A percentile compares a stretch with the other conserved stretches of the same genome.
Evolutionary conservation across 2,888 invertebrate species (phyloP).

Genomic region (Drosophila incognita): DNA sequence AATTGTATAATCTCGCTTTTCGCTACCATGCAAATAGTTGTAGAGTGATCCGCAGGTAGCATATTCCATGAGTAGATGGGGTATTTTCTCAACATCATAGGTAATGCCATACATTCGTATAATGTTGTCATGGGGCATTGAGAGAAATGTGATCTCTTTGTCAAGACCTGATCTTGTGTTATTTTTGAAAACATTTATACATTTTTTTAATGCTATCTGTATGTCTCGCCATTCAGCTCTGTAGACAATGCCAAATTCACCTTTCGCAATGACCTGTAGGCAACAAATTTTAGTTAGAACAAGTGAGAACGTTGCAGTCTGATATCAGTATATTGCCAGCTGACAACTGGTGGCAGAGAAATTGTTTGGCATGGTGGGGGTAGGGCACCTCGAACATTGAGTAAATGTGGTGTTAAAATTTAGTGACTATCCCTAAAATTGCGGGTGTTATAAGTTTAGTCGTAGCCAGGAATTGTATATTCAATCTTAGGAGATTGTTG

Average conservation of each 20-base stretch:
- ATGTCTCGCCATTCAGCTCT: conserved; percentile 1
- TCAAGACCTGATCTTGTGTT: not conserved
- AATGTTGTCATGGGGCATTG: not conserved
- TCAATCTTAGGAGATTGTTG: too few species aligned
- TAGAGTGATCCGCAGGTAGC: conserved; percentile 9
- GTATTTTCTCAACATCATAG: not conserved
- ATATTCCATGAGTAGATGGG: conserved; percentile 9
- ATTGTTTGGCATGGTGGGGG: not conserved
- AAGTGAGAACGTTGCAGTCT: not conserved
- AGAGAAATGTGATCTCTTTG: not conserved
- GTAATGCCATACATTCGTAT: not conserved
- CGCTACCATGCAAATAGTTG: conserved; percentile 11
- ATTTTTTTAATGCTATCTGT: not conserved
- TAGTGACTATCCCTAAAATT: not conserved
- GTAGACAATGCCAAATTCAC: conserved; percentile 1
- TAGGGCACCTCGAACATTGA: not conserved
- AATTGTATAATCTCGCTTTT: not conserved
- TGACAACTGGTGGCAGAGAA: not conserved
- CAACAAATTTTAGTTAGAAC: not conserved
- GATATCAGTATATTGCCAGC: not conserved
- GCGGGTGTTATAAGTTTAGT: not conserved
- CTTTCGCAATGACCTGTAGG: not conserved
- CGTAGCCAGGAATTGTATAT: not conserved
- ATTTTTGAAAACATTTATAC: not conserved
- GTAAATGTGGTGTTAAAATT: not conserved